Evolutionary conservation across 2,888 invertebrate genomes (phyloP).

Genomic region (Drosophila paranaensis): DNA sequence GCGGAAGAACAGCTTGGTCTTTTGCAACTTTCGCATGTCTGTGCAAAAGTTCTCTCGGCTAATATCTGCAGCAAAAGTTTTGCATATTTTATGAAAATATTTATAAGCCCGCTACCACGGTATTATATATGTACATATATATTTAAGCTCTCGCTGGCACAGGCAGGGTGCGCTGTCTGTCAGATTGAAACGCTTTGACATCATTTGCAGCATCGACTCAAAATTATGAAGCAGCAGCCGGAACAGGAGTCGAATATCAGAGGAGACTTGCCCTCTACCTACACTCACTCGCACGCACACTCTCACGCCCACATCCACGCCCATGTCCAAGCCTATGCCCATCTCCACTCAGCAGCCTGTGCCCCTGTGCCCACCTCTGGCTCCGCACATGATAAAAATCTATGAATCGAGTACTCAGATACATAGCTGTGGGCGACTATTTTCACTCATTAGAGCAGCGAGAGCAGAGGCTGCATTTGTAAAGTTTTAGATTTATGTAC

Average conservation of each 20-base stretch:
- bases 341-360: background rate
- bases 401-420: background rate
- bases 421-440: background rate
- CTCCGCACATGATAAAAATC: background rate
- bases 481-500: background rate
- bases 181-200: slow-evolving; percentile 9
- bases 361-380: background rate
- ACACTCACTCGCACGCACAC: too few relatives aligned
- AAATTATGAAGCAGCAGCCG: slow-evolving; percentile 11
- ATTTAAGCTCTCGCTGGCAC: background rate
- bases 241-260: slow-evolving; percentile 9
- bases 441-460: background rate
- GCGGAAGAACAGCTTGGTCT: background rate
- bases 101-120: background rate
- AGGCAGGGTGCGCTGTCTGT: slow-evolving; percentile 2
- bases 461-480: background rate
- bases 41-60: background rate
- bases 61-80: background rate
- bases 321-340: background rate
- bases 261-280: background rate
- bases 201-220: slow-evolving; percentile 14
- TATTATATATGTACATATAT: background rate
- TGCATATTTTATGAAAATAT: background rate
- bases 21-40: background rate
- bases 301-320: too few relatives aligned